A percentile compares a stretch with the other conserved stretches of the same genome.
Evolutionary conservation across 2,113 vertebrate species (phyloP).

Genomic region (Mastomys natalensis): DNA sequence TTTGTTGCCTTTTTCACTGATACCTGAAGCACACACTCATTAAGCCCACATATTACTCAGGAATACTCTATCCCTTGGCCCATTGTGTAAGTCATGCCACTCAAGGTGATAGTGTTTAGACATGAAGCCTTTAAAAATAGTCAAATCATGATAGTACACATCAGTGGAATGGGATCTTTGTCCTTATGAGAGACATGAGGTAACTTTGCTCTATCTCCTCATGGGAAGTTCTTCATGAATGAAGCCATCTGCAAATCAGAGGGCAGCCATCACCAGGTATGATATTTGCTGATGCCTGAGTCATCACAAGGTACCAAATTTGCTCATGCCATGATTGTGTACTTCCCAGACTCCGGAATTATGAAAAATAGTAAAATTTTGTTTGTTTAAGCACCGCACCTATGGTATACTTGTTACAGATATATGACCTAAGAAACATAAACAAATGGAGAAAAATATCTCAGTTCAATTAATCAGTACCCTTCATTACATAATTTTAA

Average conservation of each 20-base stretch:
- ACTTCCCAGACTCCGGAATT: background rate
- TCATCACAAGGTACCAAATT: background rate
- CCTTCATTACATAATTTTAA: slow-evolving; percentile 6
- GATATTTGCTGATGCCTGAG: no score
- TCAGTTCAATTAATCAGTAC: background rate
- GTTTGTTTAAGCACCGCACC: background rate
- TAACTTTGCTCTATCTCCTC: background rate
- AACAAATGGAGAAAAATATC: background rate
- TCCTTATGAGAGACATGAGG: background rate
- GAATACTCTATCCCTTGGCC: background rate
- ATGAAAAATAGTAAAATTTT: background rate
- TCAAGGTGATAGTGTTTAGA: background rate
- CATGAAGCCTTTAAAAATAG: background rate
- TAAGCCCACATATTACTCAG: background rate
- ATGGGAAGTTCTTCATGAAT: background rate
- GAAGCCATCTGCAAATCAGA: background rate
- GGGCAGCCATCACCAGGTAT: no score
- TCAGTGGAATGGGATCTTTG: background rate
- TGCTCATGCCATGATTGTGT: background rate
- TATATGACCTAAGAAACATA: background rate
- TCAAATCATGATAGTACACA: background rate
- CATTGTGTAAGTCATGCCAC: background rate
- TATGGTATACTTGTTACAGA: background rate
- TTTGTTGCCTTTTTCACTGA: background rate
- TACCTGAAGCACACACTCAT: background rate